A percentile compares a stretch with the other conserved stretches of the same genome.
These are phyloP conservation scores for Sphenopsis melanotis DNA, from an alignment of 2,797 vertebrate species.

Conservation along the genomic window DNA sequence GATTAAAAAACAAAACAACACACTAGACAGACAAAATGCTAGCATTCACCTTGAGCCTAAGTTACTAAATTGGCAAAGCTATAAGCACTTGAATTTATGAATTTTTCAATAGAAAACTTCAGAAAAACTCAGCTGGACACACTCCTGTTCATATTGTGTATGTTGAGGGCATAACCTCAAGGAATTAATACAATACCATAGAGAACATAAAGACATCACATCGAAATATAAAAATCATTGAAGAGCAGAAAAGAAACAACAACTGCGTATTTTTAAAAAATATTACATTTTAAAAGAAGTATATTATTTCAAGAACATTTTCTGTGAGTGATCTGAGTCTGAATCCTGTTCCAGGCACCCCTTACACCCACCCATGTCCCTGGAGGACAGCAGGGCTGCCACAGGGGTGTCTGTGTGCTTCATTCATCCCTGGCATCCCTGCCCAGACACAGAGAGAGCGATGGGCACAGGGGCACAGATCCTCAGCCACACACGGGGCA, in stretches of 20 bases:
- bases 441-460: accelerated
- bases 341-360: not conserved
- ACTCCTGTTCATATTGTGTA: not conserved
- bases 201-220: not conserved
- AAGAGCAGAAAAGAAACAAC: not conserved
- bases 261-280: accelerated
- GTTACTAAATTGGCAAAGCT: not conserved
- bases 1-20: not conserved
- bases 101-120: not conserved
- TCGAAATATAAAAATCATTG: not conserved
- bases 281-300: not conserved
- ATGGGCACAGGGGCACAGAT: not conserved
- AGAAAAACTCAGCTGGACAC: not conserved
- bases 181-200: not conserved
- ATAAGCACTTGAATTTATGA: not conserved
- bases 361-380: accelerated
- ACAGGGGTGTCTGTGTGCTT: accelerated
- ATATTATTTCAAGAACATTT: not conserved
- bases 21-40: not conserved
- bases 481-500: not conserved
- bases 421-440: accelerated
- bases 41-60: not conserved
- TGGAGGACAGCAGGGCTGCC: not conserved
- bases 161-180: not conserved
- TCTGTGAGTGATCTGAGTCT: not conserved